Evolutionary conservation across 1,140 invertebrate species (phyloP).

Genomic region (Psix sp.): DNA sequence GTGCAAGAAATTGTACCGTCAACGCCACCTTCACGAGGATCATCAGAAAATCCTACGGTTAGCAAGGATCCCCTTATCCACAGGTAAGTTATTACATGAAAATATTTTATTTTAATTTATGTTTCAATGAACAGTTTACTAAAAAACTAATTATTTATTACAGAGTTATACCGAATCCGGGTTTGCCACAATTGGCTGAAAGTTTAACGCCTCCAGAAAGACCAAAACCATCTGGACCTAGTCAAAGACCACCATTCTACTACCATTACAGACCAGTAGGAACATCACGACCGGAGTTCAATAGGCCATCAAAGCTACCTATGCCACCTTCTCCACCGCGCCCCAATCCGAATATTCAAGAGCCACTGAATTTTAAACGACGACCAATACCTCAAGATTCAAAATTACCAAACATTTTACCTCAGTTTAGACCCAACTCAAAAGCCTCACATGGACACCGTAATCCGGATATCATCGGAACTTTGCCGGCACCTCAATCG

Average conservation of each 20-base stretch:
- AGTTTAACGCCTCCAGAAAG: conserved; percentile 71
- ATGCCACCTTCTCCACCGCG: conserved; percentile 50
- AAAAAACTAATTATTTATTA: background rate
- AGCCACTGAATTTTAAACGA: conserved; percentile 70
- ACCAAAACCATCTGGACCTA: conserved; percentile 60
- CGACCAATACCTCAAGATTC: conserved; percentile 69
- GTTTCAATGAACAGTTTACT: too few species aligned
- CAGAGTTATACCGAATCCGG: conserved; percentile 39
- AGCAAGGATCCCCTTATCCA: conserved; percentile 28
- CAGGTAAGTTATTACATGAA: conserved; percentile 8
- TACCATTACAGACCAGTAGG: conserved; percentile 62
- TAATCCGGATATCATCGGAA: conserved; percentile 71
- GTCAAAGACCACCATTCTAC: conserved; percentile 63
- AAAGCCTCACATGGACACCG: conserved; percentile 79
- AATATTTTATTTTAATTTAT: too few species aligned
- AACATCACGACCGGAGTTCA: conserved; percentile 30
- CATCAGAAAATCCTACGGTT: conserved; percentile 9
- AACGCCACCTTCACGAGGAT: conserved; percentile 18
- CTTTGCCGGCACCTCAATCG: conserved; percentile 65
- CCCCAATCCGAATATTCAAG: conserved; percentile 69
- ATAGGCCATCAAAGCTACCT: conserved; percentile 62
- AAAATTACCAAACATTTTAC: conserved; percentile 83
- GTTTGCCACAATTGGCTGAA: conserved; percentile 66
- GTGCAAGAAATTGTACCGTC: conserved; percentile 61
- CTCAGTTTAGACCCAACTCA: conserved; percentile 83